Evolutionary conservation across 2,113 vertebrate species (phyloP).

Genomic region (Piprites chloris): DNA sequence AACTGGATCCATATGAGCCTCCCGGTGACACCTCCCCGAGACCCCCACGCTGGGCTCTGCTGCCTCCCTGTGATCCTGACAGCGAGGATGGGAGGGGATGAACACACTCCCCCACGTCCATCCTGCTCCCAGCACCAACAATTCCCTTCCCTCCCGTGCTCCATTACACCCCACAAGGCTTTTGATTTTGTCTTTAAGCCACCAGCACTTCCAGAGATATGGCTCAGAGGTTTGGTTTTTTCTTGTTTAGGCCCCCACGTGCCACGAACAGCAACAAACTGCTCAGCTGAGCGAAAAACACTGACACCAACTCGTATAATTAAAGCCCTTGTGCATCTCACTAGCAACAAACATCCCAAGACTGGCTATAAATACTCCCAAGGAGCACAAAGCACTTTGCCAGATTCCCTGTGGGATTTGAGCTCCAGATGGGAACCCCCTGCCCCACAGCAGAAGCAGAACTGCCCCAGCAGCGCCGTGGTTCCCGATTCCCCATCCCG

Average conservation of each 20-base stretch:
- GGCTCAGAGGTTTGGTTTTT: too few relatives aligned
- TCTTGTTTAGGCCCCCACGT: too few relatives aligned
- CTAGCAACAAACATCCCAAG: not conserved
- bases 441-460: not conserved
- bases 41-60: not conserved
- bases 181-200: too few relatives aligned
- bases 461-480: not conserved
- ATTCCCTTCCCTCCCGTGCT: not conserved
- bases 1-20: conserved; percentile 60
- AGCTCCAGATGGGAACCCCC: not conserved
- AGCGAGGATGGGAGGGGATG: not conserved
- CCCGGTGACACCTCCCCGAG: fast-evolving
- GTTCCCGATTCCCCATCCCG: not conserved
- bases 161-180: not conserved
- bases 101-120: not conserved
- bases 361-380: not conserved
- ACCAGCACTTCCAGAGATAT: too few relatives aligned
- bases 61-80: not conserved
- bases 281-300: too few relatives aligned
- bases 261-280: too few relatives aligned
- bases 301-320: not conserved
- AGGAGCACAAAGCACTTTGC: not conserved
- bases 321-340: not conserved
- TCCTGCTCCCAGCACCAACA: not conserved
- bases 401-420: not conserved